Evolutionary conservation across 2,113 vertebrate species (phyloP).

Genomic region (Indri indri): DNA sequence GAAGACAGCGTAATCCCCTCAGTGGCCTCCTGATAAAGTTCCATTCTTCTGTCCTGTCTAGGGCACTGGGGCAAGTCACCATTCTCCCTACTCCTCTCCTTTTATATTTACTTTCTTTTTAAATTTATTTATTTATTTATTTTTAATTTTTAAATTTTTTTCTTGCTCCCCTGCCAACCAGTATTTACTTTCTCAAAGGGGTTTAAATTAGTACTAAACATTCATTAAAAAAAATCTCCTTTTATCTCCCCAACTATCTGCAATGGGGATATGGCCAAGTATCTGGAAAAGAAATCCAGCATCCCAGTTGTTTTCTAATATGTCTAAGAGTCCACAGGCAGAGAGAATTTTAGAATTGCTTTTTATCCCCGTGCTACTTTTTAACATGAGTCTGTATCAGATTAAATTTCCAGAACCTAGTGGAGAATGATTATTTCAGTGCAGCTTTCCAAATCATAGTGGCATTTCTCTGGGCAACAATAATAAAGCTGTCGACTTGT

Average conservation of each 20-base stretch:
- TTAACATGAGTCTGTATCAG: conserved; percentile 41
- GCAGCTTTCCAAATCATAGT: conserved; percentile 47
- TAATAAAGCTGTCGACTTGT: conserved; percentile 41
- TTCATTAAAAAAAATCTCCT: not conserved
- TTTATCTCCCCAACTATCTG: conserved; percentile 24
- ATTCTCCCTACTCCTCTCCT: not conserved
- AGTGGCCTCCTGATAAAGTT: not conserved
- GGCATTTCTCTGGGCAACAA: conserved; percentile 51
- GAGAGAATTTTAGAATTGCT: conserved; percentile 10
- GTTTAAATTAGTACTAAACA: conserved; percentile 43
- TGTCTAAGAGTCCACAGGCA: not conserved
- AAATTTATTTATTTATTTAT: no score
- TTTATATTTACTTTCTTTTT: conserved; percentile 4
- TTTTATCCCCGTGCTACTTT: conserved; percentile 40
- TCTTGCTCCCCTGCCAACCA: no score
- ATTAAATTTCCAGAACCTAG: conserved; percentile 46
- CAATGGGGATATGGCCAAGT: not conserved
- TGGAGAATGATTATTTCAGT: conserved; percentile 18
- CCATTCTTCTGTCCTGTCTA: not conserved
- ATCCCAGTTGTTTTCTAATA: not conserved
- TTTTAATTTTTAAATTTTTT: no score
- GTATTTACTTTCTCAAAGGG: conserved; percentile 22
- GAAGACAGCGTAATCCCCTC: not conserved
- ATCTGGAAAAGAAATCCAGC: conserved; percentile 21
- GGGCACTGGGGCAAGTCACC: not conserved